These are phyloP conservation scores for Ciona savignyi DNA, from an alignment of 23 tunicate species.

Conservation along the genomic window DNA sequence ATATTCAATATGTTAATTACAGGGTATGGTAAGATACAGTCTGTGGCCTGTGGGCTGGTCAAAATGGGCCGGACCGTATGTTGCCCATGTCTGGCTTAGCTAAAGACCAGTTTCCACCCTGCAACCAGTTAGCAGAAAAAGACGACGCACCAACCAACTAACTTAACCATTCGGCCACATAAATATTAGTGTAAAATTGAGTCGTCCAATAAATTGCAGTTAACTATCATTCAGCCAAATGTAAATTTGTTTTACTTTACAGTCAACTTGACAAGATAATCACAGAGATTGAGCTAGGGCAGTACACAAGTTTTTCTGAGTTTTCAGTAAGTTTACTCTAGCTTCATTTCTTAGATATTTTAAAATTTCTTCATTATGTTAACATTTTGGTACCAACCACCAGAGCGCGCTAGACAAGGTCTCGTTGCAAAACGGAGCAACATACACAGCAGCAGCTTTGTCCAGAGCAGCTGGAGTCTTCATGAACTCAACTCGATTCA, in stretches of 20 bases:
- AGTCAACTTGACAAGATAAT: constrained; percentile 1
- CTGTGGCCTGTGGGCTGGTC: too few relatives aligned
- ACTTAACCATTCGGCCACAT: constrained; percentile 1
- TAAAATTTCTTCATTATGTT: neutral
- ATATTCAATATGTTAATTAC: too few relatives aligned
- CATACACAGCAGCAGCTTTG: neutral
- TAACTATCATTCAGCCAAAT: too few relatives aligned
- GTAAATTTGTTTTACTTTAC: constrained; percentile 7
- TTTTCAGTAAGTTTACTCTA: constrained; percentile 64
- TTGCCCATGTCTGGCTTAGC: too few relatives aligned
- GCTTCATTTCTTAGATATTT: too few relatives aligned
- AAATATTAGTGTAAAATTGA: too few relatives aligned
- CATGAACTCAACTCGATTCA: neutral
- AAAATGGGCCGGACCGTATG: too few relatives aligned
- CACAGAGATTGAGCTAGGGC: constrained; percentile 54
- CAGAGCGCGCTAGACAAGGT: neutral
- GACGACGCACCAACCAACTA: too few relatives aligned
- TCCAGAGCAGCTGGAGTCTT: neutral
- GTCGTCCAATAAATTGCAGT: too few relatives aligned
- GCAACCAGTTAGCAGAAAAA: too few relatives aligned
- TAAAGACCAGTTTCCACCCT: neutral
- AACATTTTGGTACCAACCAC: too few relatives aligned
- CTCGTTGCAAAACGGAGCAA: neutral
- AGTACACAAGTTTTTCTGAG: constrained; percentile 1
- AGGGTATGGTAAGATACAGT: too few relatives aligned